These are phyloP conservation scores for Rhagium mordax DNA, from an alignment of 2,888 invertebrate species.

Conservation along the genomic window DNA sequence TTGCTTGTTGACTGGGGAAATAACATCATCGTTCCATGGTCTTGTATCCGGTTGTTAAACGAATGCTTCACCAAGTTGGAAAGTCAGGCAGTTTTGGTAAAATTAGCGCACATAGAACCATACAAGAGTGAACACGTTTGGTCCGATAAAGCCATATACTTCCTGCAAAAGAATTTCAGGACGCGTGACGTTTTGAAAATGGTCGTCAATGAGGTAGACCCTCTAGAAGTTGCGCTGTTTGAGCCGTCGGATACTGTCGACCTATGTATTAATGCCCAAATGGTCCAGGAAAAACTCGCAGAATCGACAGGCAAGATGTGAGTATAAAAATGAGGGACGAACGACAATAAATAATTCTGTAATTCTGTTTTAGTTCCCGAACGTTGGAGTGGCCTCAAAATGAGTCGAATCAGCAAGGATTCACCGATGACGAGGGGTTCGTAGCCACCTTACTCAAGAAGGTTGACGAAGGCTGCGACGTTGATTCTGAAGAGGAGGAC, in stretches of 20 bases:
- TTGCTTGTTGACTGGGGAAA: slow-evolving; percentile 78
- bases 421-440: slow-evolving; percentile 50
- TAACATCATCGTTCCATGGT: slow-evolving; percentile 70
- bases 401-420: slow-evolving; percentile 45
- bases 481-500: slow-evolving; percentile 51
- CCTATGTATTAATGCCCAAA: slow-evolving; percentile 72
- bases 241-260: slow-evolving; percentile 63
- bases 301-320: slow-evolving; percentile 72
- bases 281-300: slow-evolving; percentile 72
- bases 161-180: slow-evolving; percentile 64
- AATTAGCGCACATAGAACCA: slow-evolving; percentile 70
- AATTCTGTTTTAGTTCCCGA: slow-evolving; percentile 55
- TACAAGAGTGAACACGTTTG: slow-evolving; percentile 64
- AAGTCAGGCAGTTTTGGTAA: slow-evolving; percentile 66
- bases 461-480: slow-evolving; percentile 49
- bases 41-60: slow-evolving; percentile 71
- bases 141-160: slow-evolving; percentile 63
- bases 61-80: slow-evolving; percentile 61
- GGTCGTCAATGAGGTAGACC: slow-evolving; percentile 62
- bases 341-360: not conserved
- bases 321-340: slow-evolving; percentile 52
- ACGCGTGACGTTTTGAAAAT: slow-evolving; percentile 66
- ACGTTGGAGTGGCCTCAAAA: slow-evolving; percentile 69
- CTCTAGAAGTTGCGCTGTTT: slow-evolving; percentile 69
- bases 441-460: slow-evolving; percentile 51